phyloP scores from a whole-genome alignment of 2,113 vertebrate species.

The Raja brachyura region DNA sequence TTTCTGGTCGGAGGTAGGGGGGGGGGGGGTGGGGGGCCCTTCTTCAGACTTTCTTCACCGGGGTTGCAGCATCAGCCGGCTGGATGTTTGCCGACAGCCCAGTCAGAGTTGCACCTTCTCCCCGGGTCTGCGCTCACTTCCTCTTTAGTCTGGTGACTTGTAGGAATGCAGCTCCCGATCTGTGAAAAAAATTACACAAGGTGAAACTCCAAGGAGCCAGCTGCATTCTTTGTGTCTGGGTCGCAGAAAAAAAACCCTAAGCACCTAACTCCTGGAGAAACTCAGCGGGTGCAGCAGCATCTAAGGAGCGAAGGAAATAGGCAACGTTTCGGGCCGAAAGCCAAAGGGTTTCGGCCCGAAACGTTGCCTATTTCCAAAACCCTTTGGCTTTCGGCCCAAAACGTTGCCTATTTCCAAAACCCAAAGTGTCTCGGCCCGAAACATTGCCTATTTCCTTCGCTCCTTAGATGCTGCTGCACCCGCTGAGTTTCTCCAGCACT shows the following conservation, averaged over 20 bases:
- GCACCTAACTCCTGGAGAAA: neutral
- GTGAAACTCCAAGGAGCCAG: constrained; percentile 4
- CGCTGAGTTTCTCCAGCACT: no score
- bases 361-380: no score
- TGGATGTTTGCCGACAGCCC: constrained; percentile 18
- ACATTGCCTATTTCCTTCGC: no score
- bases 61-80: constrained; percentile 8
- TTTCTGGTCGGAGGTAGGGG: neutral
- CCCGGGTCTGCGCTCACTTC: constrained; percentile 10
- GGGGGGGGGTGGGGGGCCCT: neutral
- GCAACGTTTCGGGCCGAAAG: no score
- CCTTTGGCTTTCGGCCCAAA: no score
- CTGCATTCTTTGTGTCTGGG: constrained; percentile 31
- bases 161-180: constrained; percentile 29
- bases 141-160: constrained; percentile 34
- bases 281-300: no score
- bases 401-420: no score
- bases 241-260: neutral
- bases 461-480: no score
- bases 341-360: no score
- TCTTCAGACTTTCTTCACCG: neutral
- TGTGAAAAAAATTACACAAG: constrained; percentile 30
- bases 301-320: no score
- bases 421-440: no score
- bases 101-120: constrained; percentile 32